These are phyloP conservation scores for Drosophila mimetica DNA, from an alignment of 2,888 invertebrate genomes.

Conservation along the genomic window DNA sequence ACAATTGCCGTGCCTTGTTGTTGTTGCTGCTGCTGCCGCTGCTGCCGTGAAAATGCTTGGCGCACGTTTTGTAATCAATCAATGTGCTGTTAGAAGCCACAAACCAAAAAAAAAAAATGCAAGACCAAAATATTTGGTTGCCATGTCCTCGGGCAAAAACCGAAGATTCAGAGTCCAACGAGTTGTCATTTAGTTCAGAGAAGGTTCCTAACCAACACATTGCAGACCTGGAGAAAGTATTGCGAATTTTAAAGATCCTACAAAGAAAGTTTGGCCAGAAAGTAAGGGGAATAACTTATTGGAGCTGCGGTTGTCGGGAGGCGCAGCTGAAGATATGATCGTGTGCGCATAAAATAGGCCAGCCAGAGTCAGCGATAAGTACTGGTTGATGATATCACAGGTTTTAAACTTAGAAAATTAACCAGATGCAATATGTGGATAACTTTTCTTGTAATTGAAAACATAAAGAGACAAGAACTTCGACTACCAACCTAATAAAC, in stretches of 20 bases:
- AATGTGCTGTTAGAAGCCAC: slow-evolving; percentile 55
- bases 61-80: slow-evolving; percentile 81
- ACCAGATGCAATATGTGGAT: background rate
- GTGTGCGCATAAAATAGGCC: slow-evolving; percentile 17
- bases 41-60: slow-evolving; percentile 74
- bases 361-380: slow-evolving; percentile 1
- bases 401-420: background rate
- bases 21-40: slow-evolving; percentile 26
- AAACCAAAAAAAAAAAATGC: slow-evolving; percentile 43
- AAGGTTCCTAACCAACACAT: slow-evolving; percentile 31
- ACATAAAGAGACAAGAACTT: no score
- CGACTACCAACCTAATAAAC: no score
- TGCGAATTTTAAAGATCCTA: slow-evolving; percentile 5
- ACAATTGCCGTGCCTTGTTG: slow-evolving; percentile 66
- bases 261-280: slow-evolving; percentile 23
- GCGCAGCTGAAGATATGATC: slow-evolving; percentile 16
- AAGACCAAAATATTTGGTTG: slow-evolving; percentile 62
- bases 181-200: slow-evolving; percentile 55
- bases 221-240: slow-evolving; percentile 31
- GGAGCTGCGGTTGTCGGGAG: no score
- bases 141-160: slow-evolving; percentile 50
- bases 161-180: slow-evolving; percentile 52
- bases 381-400: background rate
- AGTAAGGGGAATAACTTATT: slow-evolving; percentile 17
- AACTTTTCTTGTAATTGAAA: no score